Evolutionary conservation across 1,140 invertebrate genomes (phyloP), one percentile per base, ranked within the genome.

Genomic region (Bombus turneri): DNA sequence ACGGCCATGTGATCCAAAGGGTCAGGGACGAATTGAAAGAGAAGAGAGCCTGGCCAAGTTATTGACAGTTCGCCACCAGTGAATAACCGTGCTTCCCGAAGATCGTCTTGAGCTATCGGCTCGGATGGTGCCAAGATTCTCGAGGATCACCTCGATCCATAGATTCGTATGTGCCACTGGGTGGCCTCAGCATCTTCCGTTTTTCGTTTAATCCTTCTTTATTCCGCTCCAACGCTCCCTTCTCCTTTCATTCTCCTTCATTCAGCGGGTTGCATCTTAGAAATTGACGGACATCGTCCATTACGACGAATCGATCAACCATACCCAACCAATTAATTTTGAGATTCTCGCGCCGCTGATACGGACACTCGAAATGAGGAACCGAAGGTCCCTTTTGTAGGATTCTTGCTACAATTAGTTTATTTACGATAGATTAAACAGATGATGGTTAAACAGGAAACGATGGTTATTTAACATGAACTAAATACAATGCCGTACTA

Each of bases 21-120:
- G 41, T 78, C 75, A 74, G 53, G 34, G 31, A 22, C 80, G 72
- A 72, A 74, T 68, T 47, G 77, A 87, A 81, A 87, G 57, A 62
- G 81, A 75, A 59, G 53, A 86, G 76, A 78, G 76, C 57, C 74
- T 76, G 80, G 68, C 83, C 83, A 62, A 87, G 82, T 90, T 90
- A 90, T 86, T 79, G 89, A 90, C 86, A 87, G 74, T 41, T 62
- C 59, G 66, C 79, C 77, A 47, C 83, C 62, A 91, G 87, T 89
- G 90, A 91, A 91, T 91, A 91, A 91, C 86, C 73, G 83, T 84
- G 74, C 73, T 83, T 88, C 71, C 68, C 72, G 62, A 69, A 81
- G 79, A 86, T 86, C 76, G 66, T 62, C 64, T 68, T 13, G 34
- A 47, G 64, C 59, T 25, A 85, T 59, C 31, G 41, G 39, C 62